Base-by-base conservation (phyloP, 1,140 invertebrate species). In the Bicyclus anynana region DNA sequence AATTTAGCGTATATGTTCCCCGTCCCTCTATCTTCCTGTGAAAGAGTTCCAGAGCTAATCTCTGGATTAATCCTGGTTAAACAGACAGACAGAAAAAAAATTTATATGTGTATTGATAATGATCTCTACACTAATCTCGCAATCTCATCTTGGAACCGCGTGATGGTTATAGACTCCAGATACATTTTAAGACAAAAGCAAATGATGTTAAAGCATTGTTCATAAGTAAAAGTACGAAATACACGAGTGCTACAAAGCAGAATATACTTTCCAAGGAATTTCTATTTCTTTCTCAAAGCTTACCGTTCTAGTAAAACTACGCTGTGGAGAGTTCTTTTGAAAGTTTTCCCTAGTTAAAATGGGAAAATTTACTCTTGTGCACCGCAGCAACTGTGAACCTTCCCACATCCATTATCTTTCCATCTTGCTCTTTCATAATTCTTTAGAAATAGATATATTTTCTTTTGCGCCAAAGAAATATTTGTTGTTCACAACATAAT, bases 321-420 rank as follows among this genome's bases (percentile, higher is more conserved):
- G 23, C 55, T 44, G 42, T 40, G 55, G 33, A 58, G 26, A 51
- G 18, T 58, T 37, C 47, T 57, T 21, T 38, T 17, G 12, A 13
- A 51, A 50, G 48, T 50, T 56, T 62, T 53, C 53, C 47, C 40
- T 60, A 54, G 29, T 53, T 60, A 26, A 60, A 60, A 54, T 60
- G 46, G 49, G 58, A 54, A 60, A 54, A 60, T 40, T 60, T 53
- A 48, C 35, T 60, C 26, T 47, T 49, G 27, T 17, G 9, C 38
- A 58, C 48, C 40, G 50, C 48, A 60, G 58, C 58, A 60, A 54
- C 42, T 54, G 52, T 6, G 26, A 60, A 49, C 46, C 46, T 54
- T 60, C 58, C 46, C 51, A 60, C 58, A 60, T 60, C 58, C 52
- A 60, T 60, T 60, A 54, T 60, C 37, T 54, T 60, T 60, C 52